phyloP scores from a whole-genome alignment of 2,113 vertebrate genomes.

The Etia nguti region DNA sequence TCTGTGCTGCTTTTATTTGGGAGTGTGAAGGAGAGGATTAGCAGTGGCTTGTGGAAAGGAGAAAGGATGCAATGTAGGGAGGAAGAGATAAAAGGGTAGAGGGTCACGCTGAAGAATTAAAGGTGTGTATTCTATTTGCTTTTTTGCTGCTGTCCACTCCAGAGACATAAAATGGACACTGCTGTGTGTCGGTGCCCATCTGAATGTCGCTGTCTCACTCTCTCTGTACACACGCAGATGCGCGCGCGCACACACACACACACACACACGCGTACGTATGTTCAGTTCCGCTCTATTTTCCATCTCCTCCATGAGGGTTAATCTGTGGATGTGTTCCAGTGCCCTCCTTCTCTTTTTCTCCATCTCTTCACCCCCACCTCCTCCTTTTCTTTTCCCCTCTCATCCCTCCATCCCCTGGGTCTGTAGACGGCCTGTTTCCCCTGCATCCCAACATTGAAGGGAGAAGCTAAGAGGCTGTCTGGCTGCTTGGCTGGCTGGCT shows the following conservation, averaged over 20 bases:
- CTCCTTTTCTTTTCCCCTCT: slow-evolving; percentile 42
- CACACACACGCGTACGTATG: not conserved
- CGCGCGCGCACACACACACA: not conserved
- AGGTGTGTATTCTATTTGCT: not conserved
- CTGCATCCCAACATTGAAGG: slow-evolving; percentile 45
- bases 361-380: not conserved
- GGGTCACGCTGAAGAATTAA: not conserved
- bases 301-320: slow-evolving; percentile 66
- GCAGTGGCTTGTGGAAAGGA: not conserved
- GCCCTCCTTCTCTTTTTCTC: slow-evolving; percentile 56
- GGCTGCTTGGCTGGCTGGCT: slow-evolving; percentile 33
- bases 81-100: not conserved
- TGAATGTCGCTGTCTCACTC: slow-evolving; percentile 1
- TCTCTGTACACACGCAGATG: not conserved
- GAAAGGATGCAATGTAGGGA: not conserved
- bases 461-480: slow-evolving; percentile 28
- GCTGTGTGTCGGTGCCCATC: slow-evolving; percentile 18
- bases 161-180: slow-evolving; percentile 23
- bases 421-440: slow-evolving; percentile 45
- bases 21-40: slow-evolving; percentile 47
- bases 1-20: slow-evolving; percentile 23
- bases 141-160: slow-evolving; percentile 3
- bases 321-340: slow-evolving; percentile 69
- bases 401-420: slow-evolving; percentile 57
- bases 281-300: slow-evolving; percentile 68